These are phyloP conservation scores for Temnopleurus reevesii DNA, from an alignment of 53 echinoderm and acorn worm genomes.

Conservation along the genomic window DNA sequence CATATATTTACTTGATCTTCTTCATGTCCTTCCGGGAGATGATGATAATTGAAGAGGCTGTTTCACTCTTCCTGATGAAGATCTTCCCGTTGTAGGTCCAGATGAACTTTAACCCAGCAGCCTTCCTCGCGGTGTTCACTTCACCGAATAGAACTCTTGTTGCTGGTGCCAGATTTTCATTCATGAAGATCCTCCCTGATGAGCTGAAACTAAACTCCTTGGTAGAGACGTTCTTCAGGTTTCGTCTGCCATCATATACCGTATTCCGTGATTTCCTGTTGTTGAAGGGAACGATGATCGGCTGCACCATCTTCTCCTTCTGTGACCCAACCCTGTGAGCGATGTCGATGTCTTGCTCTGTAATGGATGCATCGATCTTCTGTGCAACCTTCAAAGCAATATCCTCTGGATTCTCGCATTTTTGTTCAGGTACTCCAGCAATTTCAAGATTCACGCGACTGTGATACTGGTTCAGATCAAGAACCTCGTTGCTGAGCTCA, in stretches of 20 bases:
- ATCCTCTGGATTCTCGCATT: neutral
- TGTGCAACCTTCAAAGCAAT: neutral
- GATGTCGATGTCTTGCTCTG: neutral
- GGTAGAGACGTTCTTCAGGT: neutral
- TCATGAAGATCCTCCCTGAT: neutral
- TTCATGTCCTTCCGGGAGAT: neutral
- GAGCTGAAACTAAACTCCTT: neutral
- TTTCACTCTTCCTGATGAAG: neutral
- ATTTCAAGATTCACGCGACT: neutral
- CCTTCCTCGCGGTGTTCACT: neutral
- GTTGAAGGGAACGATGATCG: neutral
- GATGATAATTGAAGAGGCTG: neutral
- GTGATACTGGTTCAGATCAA: neutral
- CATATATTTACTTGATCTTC: too few relatives aligned
- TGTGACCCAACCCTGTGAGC: neutral
- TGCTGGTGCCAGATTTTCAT: neutral
- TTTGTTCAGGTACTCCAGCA: neutral
- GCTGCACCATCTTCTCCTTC: neutral
- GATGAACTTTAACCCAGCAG: neutral
- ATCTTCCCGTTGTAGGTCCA: neutral
- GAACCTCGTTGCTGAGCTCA: neutral
- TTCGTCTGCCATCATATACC: neutral
- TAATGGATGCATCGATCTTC: neutral
- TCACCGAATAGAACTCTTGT: neutral
- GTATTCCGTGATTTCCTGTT: neutral